phyloP scores from a whole-genome alignment of 2,113 vertebrate genomes.

The Bos indicus region DNA sequence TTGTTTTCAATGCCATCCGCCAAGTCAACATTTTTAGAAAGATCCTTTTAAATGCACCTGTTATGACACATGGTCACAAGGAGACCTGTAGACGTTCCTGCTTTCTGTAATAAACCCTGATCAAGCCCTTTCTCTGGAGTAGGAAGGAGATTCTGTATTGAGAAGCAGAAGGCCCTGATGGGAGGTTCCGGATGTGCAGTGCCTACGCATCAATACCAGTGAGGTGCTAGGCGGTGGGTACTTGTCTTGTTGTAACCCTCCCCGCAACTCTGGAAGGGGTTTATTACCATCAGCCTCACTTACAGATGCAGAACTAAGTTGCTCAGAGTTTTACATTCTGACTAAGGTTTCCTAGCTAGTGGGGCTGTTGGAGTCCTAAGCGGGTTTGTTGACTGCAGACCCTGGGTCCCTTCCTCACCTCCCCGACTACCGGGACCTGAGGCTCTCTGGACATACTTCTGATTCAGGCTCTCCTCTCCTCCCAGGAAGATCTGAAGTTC shows the following conservation, averaged over 20 bases:
- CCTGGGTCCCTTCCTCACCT: background rate
- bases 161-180: background rate
- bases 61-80: background rate
- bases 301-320: background rate
- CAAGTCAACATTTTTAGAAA: constrained; percentile 19
- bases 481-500: background rate
- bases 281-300: background rate
- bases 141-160: background rate
- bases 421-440: background rate
- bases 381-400: background rate
- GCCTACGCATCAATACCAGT: fast-evolving
- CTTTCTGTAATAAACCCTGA: background rate
- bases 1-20: constrained; percentile 45
- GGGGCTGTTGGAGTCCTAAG: background rate
- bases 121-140: background rate
- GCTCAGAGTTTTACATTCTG: background rate
- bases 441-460: background rate
- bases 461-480: background rate
- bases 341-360: background rate
- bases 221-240: background rate
- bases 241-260: background rate
- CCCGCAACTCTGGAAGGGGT: no score
- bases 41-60: background rate
- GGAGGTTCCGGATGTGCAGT: fast-evolving
- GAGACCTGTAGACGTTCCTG: background rate